Base-by-base conservation (phyloP, 2,113 vertebrate species). In the Rutilus rutilus region DNA sequence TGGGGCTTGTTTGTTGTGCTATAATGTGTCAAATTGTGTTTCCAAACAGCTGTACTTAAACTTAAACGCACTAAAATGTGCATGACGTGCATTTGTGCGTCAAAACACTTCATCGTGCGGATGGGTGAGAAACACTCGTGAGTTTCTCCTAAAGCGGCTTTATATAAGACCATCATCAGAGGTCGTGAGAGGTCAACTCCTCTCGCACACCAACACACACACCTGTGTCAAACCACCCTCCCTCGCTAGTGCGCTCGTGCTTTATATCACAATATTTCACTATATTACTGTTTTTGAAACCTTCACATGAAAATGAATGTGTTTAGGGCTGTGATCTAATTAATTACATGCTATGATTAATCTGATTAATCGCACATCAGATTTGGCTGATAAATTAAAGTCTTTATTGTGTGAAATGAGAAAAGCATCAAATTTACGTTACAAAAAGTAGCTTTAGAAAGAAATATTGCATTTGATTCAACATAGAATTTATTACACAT, bases 101-200 rank as follows among this genome's bases (percentile, higher is more conserved):
- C 9, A 5, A 19, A 33, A 11, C 25, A 36, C 27, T 50, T 50
- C 4, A 50, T 50, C 14, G 1, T 50, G 9, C 4, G 54, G 27
- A 54, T 1, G 27, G 17, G 27, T 52, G 50, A 77, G 50, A 52
- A 77, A 54, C 67, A 9, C 15, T 19, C 15, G 0, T 21, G 50
- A 57, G 52, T 30, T 33, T 78, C 19, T 59, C 52, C 30, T 39
- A 39, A 30, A 78, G 54, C 76, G 25, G 30, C 76, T 79, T 79
- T 79, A 79, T 17, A 79, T 60, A 79, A 79, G 30, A 59, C 23
- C 77, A 79, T 60, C 77, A 62, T 23, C 57, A n/a, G 54, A 78
- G 50, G 19, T 78, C 76, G 8, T 23, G 27, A 59, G 76, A 78
- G 75, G 50, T 78, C 50, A 33, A 33, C 76, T 33, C 27, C n/a